Percentiles rank a stretch among this genome's conserved stretches.
These are phyloP conservation scores for Heliconius melpomene DNA, from an alignment of 1,140 invertebrate species.

Conservation along the genomic window DNA sequence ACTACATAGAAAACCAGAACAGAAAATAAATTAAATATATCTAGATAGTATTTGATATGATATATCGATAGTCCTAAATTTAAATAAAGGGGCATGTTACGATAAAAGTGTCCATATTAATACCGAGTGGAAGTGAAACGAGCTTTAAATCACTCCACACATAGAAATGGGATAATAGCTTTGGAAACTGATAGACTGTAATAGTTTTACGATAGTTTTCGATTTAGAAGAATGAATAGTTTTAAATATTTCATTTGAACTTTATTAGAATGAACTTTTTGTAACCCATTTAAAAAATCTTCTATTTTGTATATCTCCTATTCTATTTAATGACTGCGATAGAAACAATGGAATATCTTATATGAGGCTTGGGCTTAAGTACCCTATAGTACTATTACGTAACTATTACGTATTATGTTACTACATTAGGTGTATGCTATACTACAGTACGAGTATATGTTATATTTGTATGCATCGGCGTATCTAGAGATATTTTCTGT, in stretches of 20 bases:
- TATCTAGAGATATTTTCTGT: no score
- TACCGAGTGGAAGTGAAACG: constrained; percentile 35
- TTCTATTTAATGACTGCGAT: no score
- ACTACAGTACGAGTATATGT: no score
- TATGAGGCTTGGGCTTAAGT: no score
- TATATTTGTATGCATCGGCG: no score
- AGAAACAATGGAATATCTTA: no score
- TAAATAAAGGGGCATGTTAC: constrained; percentile 35
- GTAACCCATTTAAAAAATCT: no score
- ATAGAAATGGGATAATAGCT: constrained; percentile 38
- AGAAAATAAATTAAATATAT: not conserved
- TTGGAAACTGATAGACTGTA: constrained; percentile 37
- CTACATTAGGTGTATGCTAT: no score
- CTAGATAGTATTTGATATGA: constrained; percentile 24
- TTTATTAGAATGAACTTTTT: not conserved
- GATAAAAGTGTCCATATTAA: constrained; percentile 41
- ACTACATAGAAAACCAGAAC: not conserved
- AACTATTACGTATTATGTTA: no score
- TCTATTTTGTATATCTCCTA: no score
- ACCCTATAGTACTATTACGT: no score
- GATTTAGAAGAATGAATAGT: constrained; percentile 28
- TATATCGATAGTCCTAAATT: constrained; percentile 32
- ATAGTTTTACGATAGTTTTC: constrained; percentile 40
- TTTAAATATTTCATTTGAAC: constrained; percentile 20
- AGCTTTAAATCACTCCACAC: constrained; percentile 38